phyloP scores from a whole-genome alignment of 1,140 invertebrate genomes.

The Lordiphosa clarofinis region DNA sequence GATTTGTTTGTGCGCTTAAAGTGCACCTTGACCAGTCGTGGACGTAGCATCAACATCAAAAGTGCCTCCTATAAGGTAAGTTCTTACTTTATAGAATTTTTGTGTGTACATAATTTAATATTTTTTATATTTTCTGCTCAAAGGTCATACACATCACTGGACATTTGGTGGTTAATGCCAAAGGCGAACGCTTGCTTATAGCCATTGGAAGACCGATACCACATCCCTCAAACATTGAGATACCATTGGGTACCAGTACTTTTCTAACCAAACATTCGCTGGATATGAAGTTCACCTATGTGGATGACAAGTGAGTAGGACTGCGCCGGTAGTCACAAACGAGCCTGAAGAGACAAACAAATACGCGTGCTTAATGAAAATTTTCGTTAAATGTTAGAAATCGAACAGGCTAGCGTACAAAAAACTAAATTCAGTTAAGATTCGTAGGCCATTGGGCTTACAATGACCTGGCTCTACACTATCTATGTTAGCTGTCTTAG shows the following conservation, averaged over 20 bases:
- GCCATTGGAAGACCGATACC: conserved; percentile 93
- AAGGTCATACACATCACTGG: conserved; percentile 94
- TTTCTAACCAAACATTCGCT: conserved; percentile 95
- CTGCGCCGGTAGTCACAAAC: too few relatives aligned
- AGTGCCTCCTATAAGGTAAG: conserved; percentile 94
- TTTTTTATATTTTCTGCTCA: conserved; percentile 34
- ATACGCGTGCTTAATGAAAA: too few relatives aligned
- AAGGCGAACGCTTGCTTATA: conserved; percentile 82
- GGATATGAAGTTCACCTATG: conserved; percentile 96
- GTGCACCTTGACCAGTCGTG: conserved; percentile 94
- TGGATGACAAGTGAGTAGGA: conserved; percentile 93
- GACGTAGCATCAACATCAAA: conserved; percentile 94
- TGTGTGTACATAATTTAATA: neutral
- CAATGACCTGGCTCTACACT: too few relatives aligned
- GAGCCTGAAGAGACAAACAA: too few relatives aligned
- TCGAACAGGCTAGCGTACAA: too few relatives aligned
- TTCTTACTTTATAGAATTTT: neutral
- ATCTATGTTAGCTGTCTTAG: too few relatives aligned
- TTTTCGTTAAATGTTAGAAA: too few relatives aligned
- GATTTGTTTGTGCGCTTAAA: conserved; percentile 92
- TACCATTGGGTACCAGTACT: conserved; percentile 91
- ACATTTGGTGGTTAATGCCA: conserved; percentile 83
- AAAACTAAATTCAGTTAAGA: too few relatives aligned
- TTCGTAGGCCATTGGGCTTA: too few relatives aligned
- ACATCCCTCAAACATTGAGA: conserved; percentile 95